Conservation (phyloP, 2,888 invertebrate species). For the Stenoptilia bipunctidactyla region DNA sequence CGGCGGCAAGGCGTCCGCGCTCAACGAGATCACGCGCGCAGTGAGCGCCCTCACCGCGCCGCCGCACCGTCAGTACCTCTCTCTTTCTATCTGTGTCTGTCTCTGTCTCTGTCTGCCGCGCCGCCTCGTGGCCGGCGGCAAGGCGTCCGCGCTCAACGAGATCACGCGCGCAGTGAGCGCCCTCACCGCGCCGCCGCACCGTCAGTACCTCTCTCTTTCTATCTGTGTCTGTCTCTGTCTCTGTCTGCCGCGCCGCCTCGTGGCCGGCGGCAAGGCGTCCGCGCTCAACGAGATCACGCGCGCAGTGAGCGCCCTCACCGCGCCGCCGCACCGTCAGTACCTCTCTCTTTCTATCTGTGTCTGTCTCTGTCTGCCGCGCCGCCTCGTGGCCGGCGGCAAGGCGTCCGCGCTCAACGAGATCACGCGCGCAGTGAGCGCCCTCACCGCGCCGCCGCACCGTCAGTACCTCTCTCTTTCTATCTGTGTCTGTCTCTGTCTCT, state of each 20-base stretch:
- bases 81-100: not conserved
- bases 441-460: constrained; percentile 26
- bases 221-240: not conserved
- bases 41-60: constrained; percentile 31
- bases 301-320: constrained; percentile 35
- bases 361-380: constrained; percentile 78
- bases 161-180: constrained; percentile 60
- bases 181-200: constrained; percentile 25
- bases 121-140: constrained; percentile 96
- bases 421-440: constrained; percentile 43
- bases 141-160: constrained; percentile 89
- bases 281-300: constrained; percentile 84
- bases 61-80: constrained; percentile 21
- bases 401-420: constrained; percentile 89
- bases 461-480: constrained; percentile 5
- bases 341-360: not conserved
- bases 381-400: constrained; percentile 97
- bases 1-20: constrained; percentile 94
- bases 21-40: constrained; percentile 77
- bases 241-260: constrained; percentile 81
- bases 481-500: no score
- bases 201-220: constrained; percentile 12
- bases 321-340: constrained; percentile 24
- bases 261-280: constrained; percentile 95
- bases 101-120: constrained; percentile 62